Evolutionary conservation across 2,888 invertebrate species (phyloP), one percentile per base, ranked within the genome.

Genomic region (Meloe dianella): DNA sequence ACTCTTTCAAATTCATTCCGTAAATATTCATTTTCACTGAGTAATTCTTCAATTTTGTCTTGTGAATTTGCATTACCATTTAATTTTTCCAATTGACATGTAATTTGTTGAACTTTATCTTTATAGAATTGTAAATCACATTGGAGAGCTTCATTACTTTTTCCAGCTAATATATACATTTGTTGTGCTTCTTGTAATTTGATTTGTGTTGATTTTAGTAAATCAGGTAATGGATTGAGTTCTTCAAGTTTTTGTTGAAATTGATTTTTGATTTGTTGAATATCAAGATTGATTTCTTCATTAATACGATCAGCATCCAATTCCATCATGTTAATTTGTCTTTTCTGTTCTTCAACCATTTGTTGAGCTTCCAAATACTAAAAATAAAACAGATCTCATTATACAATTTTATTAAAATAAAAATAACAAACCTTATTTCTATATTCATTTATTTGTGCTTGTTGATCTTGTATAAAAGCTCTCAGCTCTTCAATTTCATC

Each of bases 171-270:
- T 8, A 89, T 84, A 71, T 90, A 89, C 78, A 89, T 84, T 73
- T 91, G 90, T 75, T 91, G 90, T 0, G 89, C 88, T 77, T 91
- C 91, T 77, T 90, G 90, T 59, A 91, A 80, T 73, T 89, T 87
- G 73, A 87, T 77, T 78, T 91, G 91, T 0, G 90, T 90, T 35
- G 89, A 88, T 77, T 90, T 90, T 71, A 92, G 80, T 30, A 91
- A 85, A 70, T 91, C 91, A 0, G 91, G 91, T 29, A 91, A 84
- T 0, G 91, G 91, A 0, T 89, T 88, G 59, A 91, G 81, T 80
- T 91, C 91, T 66, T 89, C 89, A 24, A 91, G 82, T 79, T 91
- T 91, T 76, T 91, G 91, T 85, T 91, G 91, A 83, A 91, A 91
- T 80, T 91, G 88, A 75, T 85, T 86, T 86, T 91, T 91, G 10